These are phyloP conservation scores for Gari tellinella DNA, from an alignment of 2,888 invertebrate species.

Conservation along the genomic window DNA sequence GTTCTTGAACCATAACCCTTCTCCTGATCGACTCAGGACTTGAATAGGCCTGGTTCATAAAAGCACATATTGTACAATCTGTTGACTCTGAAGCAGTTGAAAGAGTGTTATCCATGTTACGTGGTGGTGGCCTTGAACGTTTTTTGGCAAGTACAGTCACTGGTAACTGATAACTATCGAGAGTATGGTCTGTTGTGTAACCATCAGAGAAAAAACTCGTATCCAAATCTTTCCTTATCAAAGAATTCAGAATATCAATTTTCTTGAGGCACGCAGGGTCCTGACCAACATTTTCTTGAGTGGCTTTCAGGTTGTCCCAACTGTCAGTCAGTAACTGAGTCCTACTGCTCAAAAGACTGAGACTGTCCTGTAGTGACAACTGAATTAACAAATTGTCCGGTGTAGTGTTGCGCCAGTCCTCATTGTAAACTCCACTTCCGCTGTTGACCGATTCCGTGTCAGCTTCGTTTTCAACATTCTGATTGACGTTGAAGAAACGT, in stretches of 20 bases:
- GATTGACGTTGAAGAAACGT: conserved; percentile 65
- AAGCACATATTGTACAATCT: conserved; percentile 67
- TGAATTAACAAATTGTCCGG: conserved; percentile 51
- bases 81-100: conserved; percentile 64
- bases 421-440: conserved; percentile 50
- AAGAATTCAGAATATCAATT: conserved; percentile 54
- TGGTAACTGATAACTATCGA: conserved; percentile 66
- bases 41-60: conserved; percentile 51
- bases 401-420: conserved; percentile 42
- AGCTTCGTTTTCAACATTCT: conserved; percentile 34
- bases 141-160: conserved; percentile 65
- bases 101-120: conserved; percentile 36
- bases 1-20: conserved; percentile 38
- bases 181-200: conserved; percentile 67
- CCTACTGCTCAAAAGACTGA: conserved; percentile 56
- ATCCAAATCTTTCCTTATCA: conserved; percentile 61
- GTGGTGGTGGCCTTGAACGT: conserved; percentile 9
- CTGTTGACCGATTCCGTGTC: conserved; percentile 60
- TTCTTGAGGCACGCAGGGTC: conserved; percentile 39
- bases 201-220: conserved; percentile 70
- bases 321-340: conserved; percentile 68
- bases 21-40: conserved; percentile 37
- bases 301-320: conserved; percentile 65
- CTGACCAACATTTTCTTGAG: conserved; percentile 21
- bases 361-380: conserved; percentile 38